These are phyloP conservation scores for Pantherophis guttatus DNA, from an alignment of 2,113 vertebrate species.

Conservation along the genomic window DNA sequence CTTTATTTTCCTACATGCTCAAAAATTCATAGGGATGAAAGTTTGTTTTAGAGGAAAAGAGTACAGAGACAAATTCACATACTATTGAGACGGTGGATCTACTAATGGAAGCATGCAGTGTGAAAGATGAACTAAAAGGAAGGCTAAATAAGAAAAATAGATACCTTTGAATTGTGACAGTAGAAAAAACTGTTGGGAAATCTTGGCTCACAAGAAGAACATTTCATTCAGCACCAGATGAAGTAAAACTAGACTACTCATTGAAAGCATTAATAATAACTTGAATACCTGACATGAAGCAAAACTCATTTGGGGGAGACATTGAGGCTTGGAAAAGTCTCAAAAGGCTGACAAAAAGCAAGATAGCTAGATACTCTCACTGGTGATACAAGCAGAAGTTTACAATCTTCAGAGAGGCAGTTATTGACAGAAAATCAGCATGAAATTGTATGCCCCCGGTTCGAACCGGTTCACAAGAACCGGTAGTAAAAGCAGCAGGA, in stretches of 20 bases:
- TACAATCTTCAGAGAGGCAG: not conserved
- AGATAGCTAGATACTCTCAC: not conserved
- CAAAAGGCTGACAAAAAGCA: not conserved
- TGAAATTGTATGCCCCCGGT: not conserved
- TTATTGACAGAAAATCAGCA: not conserved
- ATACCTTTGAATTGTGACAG: not conserved
- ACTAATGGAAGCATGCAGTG: not conserved
- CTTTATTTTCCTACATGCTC: not conserved
- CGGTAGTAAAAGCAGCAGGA: too few relatives aligned
- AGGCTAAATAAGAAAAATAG: not conserved
- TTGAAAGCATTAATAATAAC: not conserved
- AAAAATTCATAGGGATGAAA: not conserved
- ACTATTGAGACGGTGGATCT: not conserved
- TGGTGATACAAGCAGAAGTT: not conserved
- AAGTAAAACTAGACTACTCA: not conserved
- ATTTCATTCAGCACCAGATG: not conserved
- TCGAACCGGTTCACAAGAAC: too few relatives aligned
- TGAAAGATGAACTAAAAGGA: not conserved
- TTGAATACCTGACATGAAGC: not conserved
- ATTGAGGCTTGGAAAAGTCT: not conserved
- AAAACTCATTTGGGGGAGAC: not conserved
- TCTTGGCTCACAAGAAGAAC: not conserved
- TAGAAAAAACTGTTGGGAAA: not conserved
- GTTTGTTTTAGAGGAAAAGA: not conserved
- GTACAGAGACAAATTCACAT: not conserved